These are phyloP conservation scores for Microtus oregoni DNA, from an alignment of 2,113 vertebrate genomes.

Conservation along the genomic window DNA sequence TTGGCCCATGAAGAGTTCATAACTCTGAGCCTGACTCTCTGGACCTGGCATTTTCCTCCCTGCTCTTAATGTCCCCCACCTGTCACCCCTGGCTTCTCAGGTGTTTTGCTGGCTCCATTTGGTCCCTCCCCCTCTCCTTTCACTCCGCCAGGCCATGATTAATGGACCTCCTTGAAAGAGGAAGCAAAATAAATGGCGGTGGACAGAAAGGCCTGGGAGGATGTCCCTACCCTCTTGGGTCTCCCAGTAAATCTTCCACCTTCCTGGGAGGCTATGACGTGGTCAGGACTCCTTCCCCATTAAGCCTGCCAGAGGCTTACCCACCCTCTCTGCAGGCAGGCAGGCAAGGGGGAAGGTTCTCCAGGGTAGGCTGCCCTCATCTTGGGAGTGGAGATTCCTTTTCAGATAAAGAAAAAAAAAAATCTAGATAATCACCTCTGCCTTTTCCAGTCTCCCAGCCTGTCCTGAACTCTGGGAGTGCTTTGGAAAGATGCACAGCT, in stretches of 20 bases:
- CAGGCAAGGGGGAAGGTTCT: background rate
- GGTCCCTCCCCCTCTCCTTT: background rate
- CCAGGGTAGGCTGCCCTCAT: background rate
- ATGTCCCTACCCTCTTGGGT: background rate
- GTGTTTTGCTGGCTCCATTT: background rate
- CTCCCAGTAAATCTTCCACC: background rate
- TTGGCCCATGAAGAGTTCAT: background rate
- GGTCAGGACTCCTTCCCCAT: background rate
- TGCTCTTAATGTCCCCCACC: rapidly evolving
- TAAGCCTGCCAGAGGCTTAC: background rate
- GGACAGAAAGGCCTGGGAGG: background rate
- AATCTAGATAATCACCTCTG: background rate
- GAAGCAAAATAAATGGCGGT: constrained; percentile 55
- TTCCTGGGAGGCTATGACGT: background rate
- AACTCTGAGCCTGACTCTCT: background rate
- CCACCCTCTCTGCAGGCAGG: background rate
- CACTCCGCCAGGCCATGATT: constrained; percentile 45
- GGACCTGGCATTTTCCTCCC: background rate
- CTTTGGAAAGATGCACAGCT: background rate
- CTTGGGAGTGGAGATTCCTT: background rate
- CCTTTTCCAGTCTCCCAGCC: too few species aligned
- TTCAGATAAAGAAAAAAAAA: background rate
- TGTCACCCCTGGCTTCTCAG: background rate
- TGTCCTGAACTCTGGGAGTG: background rate
- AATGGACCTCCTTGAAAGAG: constrained; percentile 59